Conservation (phyloP, 2,113 vertebrate species). For the Phodopus roborovskii region DNA sequence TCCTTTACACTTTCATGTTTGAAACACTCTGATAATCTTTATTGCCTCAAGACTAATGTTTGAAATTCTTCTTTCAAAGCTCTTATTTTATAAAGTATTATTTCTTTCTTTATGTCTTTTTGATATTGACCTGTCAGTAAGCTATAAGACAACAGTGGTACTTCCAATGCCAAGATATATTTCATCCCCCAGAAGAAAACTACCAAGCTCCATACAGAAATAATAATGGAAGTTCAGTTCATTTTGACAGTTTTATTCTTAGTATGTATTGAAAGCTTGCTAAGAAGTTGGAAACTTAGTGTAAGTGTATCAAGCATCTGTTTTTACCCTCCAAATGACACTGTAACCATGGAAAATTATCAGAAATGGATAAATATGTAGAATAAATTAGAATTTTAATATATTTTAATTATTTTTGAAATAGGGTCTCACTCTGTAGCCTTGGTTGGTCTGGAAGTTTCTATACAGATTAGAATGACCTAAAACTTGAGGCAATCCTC, state of each 20-base stretch:
- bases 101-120: neutral
- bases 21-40: neutral
- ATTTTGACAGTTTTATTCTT: slow-evolving; percentile 11
- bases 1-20: neutral
- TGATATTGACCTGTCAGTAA: neutral
- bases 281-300: neutral
- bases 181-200: neutral
- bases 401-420: neutral
- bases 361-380: neutral
- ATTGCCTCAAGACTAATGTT: neutral
- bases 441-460: neutral
- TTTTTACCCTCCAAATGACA: neutral
- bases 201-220: neutral
- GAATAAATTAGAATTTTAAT: neutral
- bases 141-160: neutral
- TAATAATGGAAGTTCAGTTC: neutral
- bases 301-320: neutral
- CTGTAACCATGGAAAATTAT: neutral
- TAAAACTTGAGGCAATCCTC: neutral
- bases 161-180: slow-evolving; percentile 1
- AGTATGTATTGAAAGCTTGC: neutral
- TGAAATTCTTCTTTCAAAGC: neutral
- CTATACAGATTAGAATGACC: neutral
- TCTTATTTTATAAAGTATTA: neutral
- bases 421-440: neutral